A percentile compares a stretch with the other conserved stretches of the same genome.
Evolutionary conservation across 2,797 vertebrate genomes (phyloP).

Genomic region (Microchirus variegatus): DNA sequence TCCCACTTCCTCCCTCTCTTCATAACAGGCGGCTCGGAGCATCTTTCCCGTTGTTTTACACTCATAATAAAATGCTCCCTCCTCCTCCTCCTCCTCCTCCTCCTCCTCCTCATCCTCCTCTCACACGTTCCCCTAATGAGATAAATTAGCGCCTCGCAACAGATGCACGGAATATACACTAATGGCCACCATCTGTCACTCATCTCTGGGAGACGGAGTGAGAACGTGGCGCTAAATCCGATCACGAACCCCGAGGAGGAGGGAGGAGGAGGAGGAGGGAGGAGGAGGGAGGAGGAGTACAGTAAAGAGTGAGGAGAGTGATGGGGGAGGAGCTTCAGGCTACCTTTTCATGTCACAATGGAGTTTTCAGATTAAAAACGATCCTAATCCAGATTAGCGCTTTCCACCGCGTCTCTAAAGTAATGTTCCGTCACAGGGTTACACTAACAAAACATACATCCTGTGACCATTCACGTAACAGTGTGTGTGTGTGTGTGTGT

Average conservation of each 20-base stretch:
- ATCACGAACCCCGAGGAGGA: conserved; percentile 63
- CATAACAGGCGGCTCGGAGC: conserved; percentile 23
- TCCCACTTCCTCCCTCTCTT: conserved; percentile 8
- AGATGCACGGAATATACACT: conserved; percentile 83
- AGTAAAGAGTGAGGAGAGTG: conserved; percentile 55
- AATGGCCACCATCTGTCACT: conserved; percentile 84
- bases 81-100: conserved; percentile 34
- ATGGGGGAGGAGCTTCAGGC: conserved; percentile 55
- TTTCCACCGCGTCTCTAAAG: too few relatives aligned
- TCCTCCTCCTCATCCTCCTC: background rate
- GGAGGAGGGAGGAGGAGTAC: conserved; percentile 51
- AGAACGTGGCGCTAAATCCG: conserved; percentile 68
- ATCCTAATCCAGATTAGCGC: too few relatives aligned
- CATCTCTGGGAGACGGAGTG: conserved; percentile 71
- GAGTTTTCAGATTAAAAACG: too few relatives aligned
- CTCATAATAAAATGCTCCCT: conserved; percentile 72
- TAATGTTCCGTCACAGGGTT: too few relatives aligned
- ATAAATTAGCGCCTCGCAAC: conserved; percentile 84
- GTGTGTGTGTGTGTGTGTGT: too few relatives aligned
- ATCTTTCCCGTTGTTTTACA: conserved; percentile 71
- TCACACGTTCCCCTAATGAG: conserved; percentile 79
- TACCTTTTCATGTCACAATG: too few relatives aligned
- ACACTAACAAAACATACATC: too few relatives aligned
- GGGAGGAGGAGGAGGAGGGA: conserved; percentile 16
- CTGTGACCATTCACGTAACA: too few relatives aligned